A percentile compares a stretch with the other conserved stretches of the same genome.
Conservation (phyloP, 1,140 invertebrate genomes). For the Drosophila triauraria region DNA sequence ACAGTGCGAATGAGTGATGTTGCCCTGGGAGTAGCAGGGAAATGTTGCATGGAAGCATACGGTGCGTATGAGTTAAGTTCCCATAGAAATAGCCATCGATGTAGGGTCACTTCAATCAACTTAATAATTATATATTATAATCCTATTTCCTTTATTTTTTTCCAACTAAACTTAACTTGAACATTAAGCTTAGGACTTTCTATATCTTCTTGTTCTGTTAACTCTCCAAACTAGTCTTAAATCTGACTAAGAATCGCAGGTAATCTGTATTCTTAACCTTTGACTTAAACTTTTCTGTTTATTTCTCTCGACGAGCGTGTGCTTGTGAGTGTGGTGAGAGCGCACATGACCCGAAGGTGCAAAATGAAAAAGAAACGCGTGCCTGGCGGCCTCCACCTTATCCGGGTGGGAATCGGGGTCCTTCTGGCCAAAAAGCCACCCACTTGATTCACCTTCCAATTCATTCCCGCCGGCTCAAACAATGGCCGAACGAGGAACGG, state of each 20-base stretch:
- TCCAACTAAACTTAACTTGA: too few relatives aligned
- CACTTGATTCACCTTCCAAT: constrained; percentile 17
- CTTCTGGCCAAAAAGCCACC: background rate
- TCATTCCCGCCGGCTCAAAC: constrained; percentile 58
- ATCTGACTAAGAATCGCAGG: background rate
- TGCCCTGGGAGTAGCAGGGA: background rate
- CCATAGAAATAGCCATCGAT: too few relatives aligned
- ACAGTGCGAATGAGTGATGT: constrained; percentile 5
- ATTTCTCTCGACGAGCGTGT: constrained; percentile 4
- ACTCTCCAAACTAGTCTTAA: background rate
- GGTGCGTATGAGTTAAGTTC: too few relatives aligned
- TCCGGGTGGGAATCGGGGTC: background rate
- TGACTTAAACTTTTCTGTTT: constrained; percentile 2
- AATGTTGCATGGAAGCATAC: too few relatives aligned
- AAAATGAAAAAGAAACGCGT: constrained; percentile 48
- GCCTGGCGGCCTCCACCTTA: constrained; percentile 26
- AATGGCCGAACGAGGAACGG: constrained; percentile 46
- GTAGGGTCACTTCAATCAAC: too few relatives aligned
- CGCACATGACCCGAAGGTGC: constrained; percentile 53
- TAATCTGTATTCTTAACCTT: constrained; percentile 10
- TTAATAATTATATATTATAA: too few relatives aligned
- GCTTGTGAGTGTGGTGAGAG: constrained; percentile 1
- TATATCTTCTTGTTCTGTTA: too few relatives aligned
- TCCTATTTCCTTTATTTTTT: too few relatives aligned
- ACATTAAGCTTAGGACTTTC: too few relatives aligned